phyloP scores from a whole-genome alignment of 1,140 invertebrate species.

The Conopomorpha cramerella region DNA sequence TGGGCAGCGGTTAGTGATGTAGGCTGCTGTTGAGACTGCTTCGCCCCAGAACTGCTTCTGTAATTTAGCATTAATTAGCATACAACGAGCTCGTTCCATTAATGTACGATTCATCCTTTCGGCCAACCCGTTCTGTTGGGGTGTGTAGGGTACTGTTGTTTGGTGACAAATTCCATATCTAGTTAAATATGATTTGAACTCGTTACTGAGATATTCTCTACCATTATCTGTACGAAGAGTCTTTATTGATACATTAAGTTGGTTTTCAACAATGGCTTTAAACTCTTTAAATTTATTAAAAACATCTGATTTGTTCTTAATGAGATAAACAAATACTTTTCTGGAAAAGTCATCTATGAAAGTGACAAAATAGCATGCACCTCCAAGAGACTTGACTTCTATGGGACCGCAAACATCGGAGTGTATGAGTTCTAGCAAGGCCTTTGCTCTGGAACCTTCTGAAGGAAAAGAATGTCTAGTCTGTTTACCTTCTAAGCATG shows the following conservation, averaged over 20 bases:
- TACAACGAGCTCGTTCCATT: conserved; percentile 30
- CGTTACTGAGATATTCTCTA: conserved; percentile 4
- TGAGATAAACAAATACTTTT: conserved; percentile 25
- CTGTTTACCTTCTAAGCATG: conserved; percentile 17
- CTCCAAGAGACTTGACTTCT: conserved; percentile 16
- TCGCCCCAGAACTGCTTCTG: conserved; percentile 46
- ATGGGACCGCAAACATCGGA: conserved; percentile 38
- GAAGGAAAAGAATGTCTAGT: conserved; percentile 8
- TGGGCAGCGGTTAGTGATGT: conserved; percentile 3
- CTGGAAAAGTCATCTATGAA: conserved; percentile 39
- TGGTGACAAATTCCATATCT: conserved; percentile 3
- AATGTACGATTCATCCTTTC: conserved; percentile 47
- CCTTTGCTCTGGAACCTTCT: conserved; percentile 4
- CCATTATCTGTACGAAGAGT: conserved; percentile 6
- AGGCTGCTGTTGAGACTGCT: conserved; percentile 28
- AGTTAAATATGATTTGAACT: conserved; percentile 1
- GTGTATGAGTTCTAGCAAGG: conserved; percentile 11
- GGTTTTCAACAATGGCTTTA: conserved; percentile 1
- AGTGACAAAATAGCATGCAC: conserved; percentile 25
- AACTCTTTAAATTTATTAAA: conserved; percentile 19
- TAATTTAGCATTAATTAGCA: conserved; percentile 30
- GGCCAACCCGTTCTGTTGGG: conserved; percentile 40
- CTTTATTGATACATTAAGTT: conserved; percentile 1
- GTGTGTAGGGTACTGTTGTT: conserved; percentile 23
- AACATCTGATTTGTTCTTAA: conserved; percentile 34